Base-by-base conservation (phyloP, 2,888 invertebrate genomes). In the Monoplex corrugatus region DNA sequence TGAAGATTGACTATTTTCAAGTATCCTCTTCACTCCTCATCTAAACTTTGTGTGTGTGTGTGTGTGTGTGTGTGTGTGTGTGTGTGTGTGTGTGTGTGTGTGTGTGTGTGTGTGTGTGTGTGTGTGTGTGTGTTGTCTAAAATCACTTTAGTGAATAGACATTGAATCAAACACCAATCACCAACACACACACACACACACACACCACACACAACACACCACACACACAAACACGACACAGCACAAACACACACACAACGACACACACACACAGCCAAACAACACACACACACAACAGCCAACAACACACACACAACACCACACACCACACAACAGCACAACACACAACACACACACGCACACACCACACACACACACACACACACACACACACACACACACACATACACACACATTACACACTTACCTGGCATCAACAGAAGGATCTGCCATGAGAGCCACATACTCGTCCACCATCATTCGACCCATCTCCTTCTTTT, bases 381-480 rank as follows among this genome's bases (percentile, higher is more conserved):
- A 32, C 13, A 44, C 43, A 83, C 2, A 6, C 40, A 2, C 0
- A 80, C 40, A 50, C 32, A 43, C 38, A 40, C 28, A 6, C 35
- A 40, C 40, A 63, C 3, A 32, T 57, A 44, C 19, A 6, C 28
- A 68, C 28, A 23, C 19, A 13, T 72, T 8, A 43, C 16, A 6
- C 10, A 89, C 87, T 83, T 63, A 90, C 90, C 84, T 83, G 44
- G 63, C 32, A 28, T 87, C 86, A 13, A 89, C 45, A 8, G 40
- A 35, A 2, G 50, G 35, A 45, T 90, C 87, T 2, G 44, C 2
- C 90, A 90, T 90, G 19, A 90, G 35, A 5, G 6, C 35, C 2
- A 86, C 35, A 82, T 89, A 89, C 80, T 89, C 89, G 0, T 85
- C 88, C 44, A 50, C 19, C 0, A 57, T 57, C 86, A 90, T 63